Evolutionary conservation across 1,140 invertebrate genomes (phyloP), one percentile per base, ranked within the genome.

Genomic region (Nixonia krombeini): DNA sequence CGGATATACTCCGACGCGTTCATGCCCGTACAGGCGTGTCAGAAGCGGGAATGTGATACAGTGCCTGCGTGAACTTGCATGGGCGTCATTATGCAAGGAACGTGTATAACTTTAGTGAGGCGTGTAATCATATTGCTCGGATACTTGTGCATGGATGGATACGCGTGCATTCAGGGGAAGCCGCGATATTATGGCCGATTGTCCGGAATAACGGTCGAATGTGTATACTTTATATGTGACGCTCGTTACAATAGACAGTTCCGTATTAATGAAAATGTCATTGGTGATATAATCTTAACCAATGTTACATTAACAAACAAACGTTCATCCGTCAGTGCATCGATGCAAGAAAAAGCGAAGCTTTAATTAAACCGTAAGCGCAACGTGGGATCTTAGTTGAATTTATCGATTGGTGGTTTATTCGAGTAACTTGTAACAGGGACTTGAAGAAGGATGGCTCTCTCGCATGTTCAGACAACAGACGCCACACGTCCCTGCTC

Each of bases 61-160:
- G 33, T 69, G 45, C 42, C 46, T 56, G 46, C 63, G 56, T 50
- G 50, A 50, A 52, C 50, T 61, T 61, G 51, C 64, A 51, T 65
- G 45, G 38, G 57, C 42, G 53, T 73, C 73, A 70, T 68, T 74
- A 73, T 71, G 68, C 68, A 71, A 75, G 70, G 57, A 68, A 62
- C 63, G 63, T 71, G 67, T 67, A 71, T 71, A 73, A 71, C 70
- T 73, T 73, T 71, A 75, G 67, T 58, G 63, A 71, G 59, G 58
- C 71, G 56, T 67, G 67, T 73, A 73, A 73, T 65, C 58, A 68
- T 70, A 74, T 68, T 74, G 66, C 72, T 62, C 51, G 59, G 65
- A 72, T 72, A 64, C 61, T 63, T 70, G 61, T 66, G 59, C 72
- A 72, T 52, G 57, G 65, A 57, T 74, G 65, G 47, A 53, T 67